These are phyloP conservation scores for Leptogaster cylindrica DNA, from an alignment of 2,888 invertebrate genomes.

Conservation along the genomic window DNA sequence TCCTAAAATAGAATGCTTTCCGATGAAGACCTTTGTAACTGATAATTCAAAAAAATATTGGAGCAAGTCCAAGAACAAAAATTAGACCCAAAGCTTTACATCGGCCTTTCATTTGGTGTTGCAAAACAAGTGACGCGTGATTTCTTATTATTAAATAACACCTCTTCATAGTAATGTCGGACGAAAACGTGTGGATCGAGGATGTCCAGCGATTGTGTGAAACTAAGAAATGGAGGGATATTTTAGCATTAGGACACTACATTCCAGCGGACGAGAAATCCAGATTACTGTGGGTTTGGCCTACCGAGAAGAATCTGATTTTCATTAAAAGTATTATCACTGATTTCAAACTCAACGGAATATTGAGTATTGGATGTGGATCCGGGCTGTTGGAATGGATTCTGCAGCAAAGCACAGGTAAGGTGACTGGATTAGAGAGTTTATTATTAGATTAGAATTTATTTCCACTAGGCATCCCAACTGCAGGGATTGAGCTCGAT, in stretches of 20 bases:
- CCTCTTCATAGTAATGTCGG: no score
- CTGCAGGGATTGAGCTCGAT: conserved; percentile 79
- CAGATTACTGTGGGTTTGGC: conserved; percentile 77
- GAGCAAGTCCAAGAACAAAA: no score
- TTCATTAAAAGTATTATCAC: conserved; percentile 65
- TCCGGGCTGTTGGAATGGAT: conserved; percentile 85
- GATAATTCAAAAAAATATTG: no score
- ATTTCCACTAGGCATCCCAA: conserved; percentile 63
- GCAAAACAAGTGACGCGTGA: no score
- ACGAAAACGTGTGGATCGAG: conserved; percentile 43
- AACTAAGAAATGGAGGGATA: conserved; percentile 62
- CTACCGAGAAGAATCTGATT: conserved; percentile 69
- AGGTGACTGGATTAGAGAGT: not conserved
- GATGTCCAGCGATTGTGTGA: conserved; percentile 28
- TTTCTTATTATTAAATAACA: no score
- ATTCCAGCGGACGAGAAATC: conserved; percentile 58
- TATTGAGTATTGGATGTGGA: conserved; percentile 80
- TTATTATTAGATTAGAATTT: not conserved
- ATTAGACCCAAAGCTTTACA: no score
- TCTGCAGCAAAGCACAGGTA: conserved; percentile 70
- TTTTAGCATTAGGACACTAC: conserved; percentile 55
- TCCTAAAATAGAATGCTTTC: no score
- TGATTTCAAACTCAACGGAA: conserved; percentile 61
- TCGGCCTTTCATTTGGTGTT: no score
- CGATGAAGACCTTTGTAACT: no score